Conservation (phyloP, 2,113 vertebrate species). For the Phaethon lepturus region DNA sequence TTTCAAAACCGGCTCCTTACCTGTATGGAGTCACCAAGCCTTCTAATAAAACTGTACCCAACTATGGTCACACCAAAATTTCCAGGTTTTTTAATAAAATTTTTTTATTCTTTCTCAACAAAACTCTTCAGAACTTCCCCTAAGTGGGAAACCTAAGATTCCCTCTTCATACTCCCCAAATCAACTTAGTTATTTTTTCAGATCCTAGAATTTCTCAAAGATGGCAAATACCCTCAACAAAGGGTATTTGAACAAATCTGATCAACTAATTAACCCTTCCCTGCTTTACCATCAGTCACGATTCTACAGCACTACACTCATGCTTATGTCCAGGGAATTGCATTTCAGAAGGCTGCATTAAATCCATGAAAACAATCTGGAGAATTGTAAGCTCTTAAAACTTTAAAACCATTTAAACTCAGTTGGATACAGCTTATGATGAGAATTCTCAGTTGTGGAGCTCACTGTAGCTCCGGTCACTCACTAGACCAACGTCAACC, state of each 20-base stretch:
- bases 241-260: neutral
- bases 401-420: neutral
- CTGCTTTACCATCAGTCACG: neutral
- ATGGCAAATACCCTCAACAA: neutral
- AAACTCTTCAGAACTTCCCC: neutral
- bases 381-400: neutral
- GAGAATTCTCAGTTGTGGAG: neutral
- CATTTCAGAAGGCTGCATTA: neutral
- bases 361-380: neutral
- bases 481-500: neutral
- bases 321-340: neutral
- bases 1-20: neutral
- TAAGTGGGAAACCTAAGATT: neutral
- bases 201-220: neutral
- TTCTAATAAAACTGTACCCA: neutral
- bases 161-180: neutral
- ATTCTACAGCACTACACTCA: neutral
- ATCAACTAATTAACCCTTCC: neutral
- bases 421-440: neutral
- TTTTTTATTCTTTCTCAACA: neutral
- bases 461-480: neutral
- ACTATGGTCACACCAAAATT: neutral
- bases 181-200: neutral
- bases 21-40: neutral
- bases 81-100: neutral